Base-by-base conservation (phyloP, 2,113 vertebrate genomes). In the Cettia cetti region DNA sequence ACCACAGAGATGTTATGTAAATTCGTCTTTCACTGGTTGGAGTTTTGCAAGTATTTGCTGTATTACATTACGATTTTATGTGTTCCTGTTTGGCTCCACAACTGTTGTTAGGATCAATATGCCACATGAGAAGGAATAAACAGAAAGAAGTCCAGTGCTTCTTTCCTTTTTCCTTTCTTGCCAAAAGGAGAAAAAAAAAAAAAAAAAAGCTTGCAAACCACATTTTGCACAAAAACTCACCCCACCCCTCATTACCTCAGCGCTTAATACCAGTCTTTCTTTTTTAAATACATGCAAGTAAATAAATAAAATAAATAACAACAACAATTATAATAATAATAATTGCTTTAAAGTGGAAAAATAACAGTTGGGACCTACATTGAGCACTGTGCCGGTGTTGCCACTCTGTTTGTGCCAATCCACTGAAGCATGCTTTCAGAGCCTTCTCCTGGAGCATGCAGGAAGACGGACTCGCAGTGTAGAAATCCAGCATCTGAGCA, bases 371-470 rank as follows among this genome's bases (percentile, higher is more conserved):
- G 97, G 98, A 99, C 99, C 98, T 99, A 99, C 99, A 99, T 98
- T 99, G 99, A 93, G 99, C 98, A 98, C 98, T 98, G 96, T 98
- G 99, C 95, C 98, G 98, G 91, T 99, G 99, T 85, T 98, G 99
- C 99, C 99, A 99, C 96, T 99, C 98, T 92, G 98, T 95, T 97
- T 99, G 98, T 95, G 98, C 97, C 97, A 99, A 97, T 98, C 99
- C 98, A 95, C 98, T 98, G 98, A 99, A 99, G 98, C 98, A 99
- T 95, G 98, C 98, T 97, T 99, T 98, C 95, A 98, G 96, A 97
- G 99, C 99, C 97, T 99, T 99, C 96, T 99, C 99, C 98, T 98
- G 99, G 96, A 98, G 98, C 98, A 98, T 98, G 98, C 99, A 99
- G 86, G 99, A 98, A 97, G 98, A 99, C 80, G 99, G 99, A 93